A percentile compares a stretch with the other conserved stretches of the same genome.
Conservation (phyloP, 2,797 vertebrate genomes). For the Anisognathus igniventris region DNA sequence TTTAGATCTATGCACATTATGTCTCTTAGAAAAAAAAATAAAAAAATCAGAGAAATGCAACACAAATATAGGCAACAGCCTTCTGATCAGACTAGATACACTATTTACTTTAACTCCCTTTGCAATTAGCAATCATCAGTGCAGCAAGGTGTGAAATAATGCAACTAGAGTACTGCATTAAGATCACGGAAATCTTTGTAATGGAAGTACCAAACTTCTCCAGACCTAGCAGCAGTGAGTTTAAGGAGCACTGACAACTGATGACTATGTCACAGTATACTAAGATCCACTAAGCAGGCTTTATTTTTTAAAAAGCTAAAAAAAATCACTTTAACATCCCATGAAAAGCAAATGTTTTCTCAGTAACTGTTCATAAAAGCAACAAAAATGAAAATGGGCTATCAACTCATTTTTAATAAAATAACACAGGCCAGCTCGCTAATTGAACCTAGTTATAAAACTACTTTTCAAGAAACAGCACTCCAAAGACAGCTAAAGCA, state of each 20-base stretch:
- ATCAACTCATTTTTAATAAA: background rate
- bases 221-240: background rate
- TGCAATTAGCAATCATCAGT: background rate
- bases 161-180: background rate
- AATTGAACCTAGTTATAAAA: background rate
- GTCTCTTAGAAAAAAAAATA: background rate
- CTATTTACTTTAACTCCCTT: background rate
- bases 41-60: background rate
- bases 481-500: background rate
- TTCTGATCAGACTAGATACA: background rate
- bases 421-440: background rate
- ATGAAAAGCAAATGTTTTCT: background rate
- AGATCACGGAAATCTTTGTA: background rate
- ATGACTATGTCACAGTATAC: background rate
- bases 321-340: background rate
- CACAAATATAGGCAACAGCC: background rate
- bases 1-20: background rate
- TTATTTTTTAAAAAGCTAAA: background rate
- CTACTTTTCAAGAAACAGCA: background rate
- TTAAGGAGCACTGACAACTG: background rate
- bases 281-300: background rate
- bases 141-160: background rate
- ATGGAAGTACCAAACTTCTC: background rate
- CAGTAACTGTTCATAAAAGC: background rate
- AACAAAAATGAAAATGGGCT: background rate